Evolutionary conservation across 2,113 vertebrate species (phyloP).

Genomic region (Daphoenositta chrysoptera): DNA sequence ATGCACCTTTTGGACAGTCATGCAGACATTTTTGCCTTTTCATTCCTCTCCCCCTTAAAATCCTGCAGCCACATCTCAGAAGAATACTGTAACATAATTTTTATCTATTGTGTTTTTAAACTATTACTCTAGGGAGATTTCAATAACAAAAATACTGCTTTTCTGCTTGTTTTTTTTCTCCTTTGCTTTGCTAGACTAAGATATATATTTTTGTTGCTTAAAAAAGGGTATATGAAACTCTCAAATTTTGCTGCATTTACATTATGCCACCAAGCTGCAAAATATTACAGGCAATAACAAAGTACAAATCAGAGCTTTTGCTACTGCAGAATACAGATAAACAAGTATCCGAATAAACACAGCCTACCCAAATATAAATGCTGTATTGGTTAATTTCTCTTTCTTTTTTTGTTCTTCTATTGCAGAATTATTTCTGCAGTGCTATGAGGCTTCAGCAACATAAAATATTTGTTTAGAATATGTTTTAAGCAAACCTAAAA

Average conservation of each 20-base stretch:
- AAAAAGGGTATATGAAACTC: not conserved
- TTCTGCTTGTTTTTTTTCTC: not conserved
- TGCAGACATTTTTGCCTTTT: not conserved
- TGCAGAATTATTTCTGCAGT: not conserved
- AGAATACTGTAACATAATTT: not conserved
- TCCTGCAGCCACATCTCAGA: not conserved
- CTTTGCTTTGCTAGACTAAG: not conserved
- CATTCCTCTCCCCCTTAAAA: not conserved
- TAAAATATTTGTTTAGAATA: not conserved
- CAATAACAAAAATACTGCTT: not conserved
- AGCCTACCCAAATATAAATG: not conserved
- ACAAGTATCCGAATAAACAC: not conserved
- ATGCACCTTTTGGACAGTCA: not conserved
- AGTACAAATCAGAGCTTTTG: not conserved
- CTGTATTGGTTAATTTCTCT: rapidly evolving
- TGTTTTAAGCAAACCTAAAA: not conserved
- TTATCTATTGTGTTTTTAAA: not conserved
- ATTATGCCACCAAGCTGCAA: not conserved
- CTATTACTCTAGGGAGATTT: not conserved
- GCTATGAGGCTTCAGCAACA: not conserved
- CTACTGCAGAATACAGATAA: not conserved
- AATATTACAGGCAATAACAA: not conserved
- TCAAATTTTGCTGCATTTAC: not conserved
- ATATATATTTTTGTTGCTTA: not conserved
- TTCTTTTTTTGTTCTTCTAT: not conserved